Base-by-base conservation (phyloP, 1,140 invertebrate species). In the Drosophila lowei region DNA sequence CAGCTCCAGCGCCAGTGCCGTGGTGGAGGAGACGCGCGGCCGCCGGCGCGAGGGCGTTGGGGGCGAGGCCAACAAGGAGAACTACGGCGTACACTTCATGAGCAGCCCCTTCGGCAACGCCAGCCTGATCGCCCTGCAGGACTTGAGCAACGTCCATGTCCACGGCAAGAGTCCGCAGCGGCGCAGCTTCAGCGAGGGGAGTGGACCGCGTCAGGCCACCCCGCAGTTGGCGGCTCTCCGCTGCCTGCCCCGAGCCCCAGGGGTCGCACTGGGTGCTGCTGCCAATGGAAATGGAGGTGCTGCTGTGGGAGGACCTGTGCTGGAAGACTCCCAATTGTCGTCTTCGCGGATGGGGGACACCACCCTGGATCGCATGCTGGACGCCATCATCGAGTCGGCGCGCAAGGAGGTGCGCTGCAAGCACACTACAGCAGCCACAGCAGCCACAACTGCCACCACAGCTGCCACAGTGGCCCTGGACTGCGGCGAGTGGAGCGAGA, bases 301-400 rank as follows among this genome's bases (percentile, higher is more conserved):
- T 11, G 34, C 34, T 13, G 34, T 13, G 34, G 34, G 11, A 1
- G 34, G 11, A 4, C 11, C 34, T 13, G 34, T 38, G 3, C 64
- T 76, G 0, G 90, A 91, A 54, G 85, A 89, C 2, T 90, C 89
- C 0, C 76, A 90, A 6, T 61, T 88, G n/a, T 90, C 85, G 0
- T 91, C 90, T 2, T 90, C 90, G n/a, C 77, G 88, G 15, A 90
- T 91, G 79, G 89, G 90, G 4, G 90, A 91, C 44, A 91, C 84
- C 38, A 91, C 90, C 5, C 46, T 91, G 43, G 90, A 91, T 57
- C 78, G 90, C 30, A 91, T 91, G 90, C 64, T 91, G 44, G 90
- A 91, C 50, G 90, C 90, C 25, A 91, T 91, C 11, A 89, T 91
- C 6, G 89, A 91, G 30, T 90, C 89, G 49, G 90, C 90, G 1